These are phyloP conservation scores for Cochlearius cochlearius DNA, from an alignment of 2,113 vertebrate genomes.

Conservation along the genomic window DNA sequence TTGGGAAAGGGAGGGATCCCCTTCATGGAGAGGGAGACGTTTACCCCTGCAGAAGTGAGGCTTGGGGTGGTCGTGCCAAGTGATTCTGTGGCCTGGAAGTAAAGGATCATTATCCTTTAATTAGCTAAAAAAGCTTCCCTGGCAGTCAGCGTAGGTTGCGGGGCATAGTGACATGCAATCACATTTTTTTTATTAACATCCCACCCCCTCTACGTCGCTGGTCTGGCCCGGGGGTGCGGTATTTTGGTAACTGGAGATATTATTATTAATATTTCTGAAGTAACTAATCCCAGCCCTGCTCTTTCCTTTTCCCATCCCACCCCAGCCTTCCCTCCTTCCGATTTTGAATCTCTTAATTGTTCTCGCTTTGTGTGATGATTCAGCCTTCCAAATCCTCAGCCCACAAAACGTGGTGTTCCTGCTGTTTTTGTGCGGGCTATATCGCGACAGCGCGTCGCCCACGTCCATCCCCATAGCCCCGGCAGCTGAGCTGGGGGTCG, in stretches of 20 bases:
- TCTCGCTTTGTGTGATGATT: neutral
- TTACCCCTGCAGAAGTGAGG: neutral
- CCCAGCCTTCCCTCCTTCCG: neutral
- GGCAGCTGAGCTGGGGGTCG: neutral
- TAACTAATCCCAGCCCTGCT: neutral
- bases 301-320: neutral
- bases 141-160: neutral
- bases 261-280: neutral
- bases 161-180: neutral
- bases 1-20: neutral
- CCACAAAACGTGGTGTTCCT: neutral
- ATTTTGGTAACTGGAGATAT: neutral
- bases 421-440: neutral
- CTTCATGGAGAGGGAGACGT: neutral
- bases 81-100: neutral
- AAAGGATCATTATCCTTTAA: neutral
- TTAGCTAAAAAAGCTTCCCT: neutral
- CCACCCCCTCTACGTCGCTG: fast-evolving
- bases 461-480: neutral
- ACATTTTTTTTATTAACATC: neutral
- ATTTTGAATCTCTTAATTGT: neutral
- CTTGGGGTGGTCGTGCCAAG: neutral
- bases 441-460: fast-evolving
- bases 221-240: neutral
- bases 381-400: neutral